phyloP scores from a whole-genome alignment of 2,888 invertebrate species.

The Polydrusus cervinus region DNA sequence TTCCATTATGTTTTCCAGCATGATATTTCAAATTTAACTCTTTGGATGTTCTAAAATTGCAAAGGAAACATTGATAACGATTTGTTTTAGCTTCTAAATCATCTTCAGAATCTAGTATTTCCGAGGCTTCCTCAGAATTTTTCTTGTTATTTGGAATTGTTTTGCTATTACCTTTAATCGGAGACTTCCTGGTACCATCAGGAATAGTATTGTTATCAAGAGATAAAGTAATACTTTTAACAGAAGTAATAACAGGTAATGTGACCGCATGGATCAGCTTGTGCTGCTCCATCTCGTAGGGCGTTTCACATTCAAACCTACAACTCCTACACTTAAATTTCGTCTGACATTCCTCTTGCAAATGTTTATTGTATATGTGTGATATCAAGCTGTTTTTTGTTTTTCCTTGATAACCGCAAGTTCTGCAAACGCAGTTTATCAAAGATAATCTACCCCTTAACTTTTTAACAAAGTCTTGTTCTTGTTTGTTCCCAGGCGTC shows the following conservation, averaged over 20 bases:
- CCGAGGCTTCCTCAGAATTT: not conserved
- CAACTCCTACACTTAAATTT: constrained; percentile 19
- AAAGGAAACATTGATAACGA: not conserved
- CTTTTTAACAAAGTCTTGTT: not conserved
- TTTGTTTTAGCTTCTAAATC: not conserved
- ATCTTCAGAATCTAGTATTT: not conserved
- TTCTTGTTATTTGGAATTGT: not conserved
- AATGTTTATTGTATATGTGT: constrained; percentile 1
- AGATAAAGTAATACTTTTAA: not conserved
- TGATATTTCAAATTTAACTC: not conserved
- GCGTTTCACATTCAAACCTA: not conserved
- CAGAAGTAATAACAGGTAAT: not conserved
- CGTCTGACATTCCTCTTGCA: not conserved
- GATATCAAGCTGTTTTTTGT: not conserved
- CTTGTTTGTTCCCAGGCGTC: not conserved
- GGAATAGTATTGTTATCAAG: not conserved
- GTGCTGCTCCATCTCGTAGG: not conserved
- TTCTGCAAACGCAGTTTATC: not conserved
- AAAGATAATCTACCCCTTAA: not conserved
- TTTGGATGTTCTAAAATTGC: not conserved
- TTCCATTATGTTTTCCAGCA: not conserved
- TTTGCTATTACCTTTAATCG: too few relatives aligned
- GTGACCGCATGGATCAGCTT: not conserved
- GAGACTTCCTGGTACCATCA: too few relatives aligned
- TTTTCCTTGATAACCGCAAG: not conserved